Conservation (phyloP, 2,888 invertebrate species). For the Drosophila anomelani region DNA sequence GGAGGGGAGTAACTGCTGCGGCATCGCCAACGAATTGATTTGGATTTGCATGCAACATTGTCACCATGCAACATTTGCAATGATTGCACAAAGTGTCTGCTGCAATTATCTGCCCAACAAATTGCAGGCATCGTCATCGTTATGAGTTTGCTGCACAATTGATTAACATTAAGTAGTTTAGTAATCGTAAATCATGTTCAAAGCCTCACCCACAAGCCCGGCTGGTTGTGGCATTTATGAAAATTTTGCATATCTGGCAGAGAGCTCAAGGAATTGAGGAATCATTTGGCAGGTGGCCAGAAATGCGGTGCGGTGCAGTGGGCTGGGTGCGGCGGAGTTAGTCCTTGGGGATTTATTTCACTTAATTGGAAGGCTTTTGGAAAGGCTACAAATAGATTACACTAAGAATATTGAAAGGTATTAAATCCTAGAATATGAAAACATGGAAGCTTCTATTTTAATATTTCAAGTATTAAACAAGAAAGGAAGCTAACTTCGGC, state of each 20-base stretch:
- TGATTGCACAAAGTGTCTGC: slow-evolving; percentile 51
- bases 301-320: not conserved
- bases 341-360: slow-evolving; percentile 26
- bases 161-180: slow-evolving; percentile 69
- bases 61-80: slow-evolving; percentile 54
- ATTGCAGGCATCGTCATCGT: slow-evolving; percentile 19
- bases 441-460: not conserved
- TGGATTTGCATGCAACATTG: slow-evolving; percentile 47
- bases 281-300: slow-evolving; percentile 26
- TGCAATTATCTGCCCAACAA: slow-evolving; percentile 58
- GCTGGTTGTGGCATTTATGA: slow-evolving; percentile 36
- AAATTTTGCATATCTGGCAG: slow-evolving; percentile 32
- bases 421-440: not conserved
- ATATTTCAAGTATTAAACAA: not conserved
- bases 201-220: slow-evolving; percentile 23
- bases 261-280: slow-evolving; percentile 22
- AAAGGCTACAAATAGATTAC: slow-evolving; percentile 3
- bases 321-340: not conserved
- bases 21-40: slow-evolving; percentile 14
- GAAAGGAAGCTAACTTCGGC: too few relatives aligned
- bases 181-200: slow-evolving; percentile 66
- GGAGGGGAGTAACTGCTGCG: not conserved
- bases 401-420: not conserved
- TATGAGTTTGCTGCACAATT: slow-evolving; percentile 53
- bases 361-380: slow-evolving; percentile 20